These are phyloP conservation scores for Lymantria dispar DNA, from an alignment of 2,888 invertebrate species.

Conservation along the genomic window DNA sequence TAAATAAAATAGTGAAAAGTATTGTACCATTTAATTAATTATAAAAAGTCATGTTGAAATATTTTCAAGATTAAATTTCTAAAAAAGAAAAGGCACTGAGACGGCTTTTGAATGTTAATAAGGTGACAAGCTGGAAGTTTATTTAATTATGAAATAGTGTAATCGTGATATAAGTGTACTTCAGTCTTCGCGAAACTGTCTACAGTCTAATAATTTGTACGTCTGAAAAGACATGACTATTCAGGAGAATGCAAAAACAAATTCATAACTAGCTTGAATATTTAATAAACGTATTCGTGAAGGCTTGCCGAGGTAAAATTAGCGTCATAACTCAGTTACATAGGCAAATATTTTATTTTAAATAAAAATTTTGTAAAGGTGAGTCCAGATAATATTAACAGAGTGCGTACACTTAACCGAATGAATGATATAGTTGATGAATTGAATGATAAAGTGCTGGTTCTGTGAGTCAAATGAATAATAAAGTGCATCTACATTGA, in stretches of 20 bases:
- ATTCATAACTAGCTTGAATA: conserved; percentile 10
- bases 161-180: conserved; percentile 30
- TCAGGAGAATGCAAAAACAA: neutral
- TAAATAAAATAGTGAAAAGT: no score
- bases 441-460: no score
- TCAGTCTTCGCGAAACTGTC: conserved; percentile 18
- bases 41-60: no score
- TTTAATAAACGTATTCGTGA: conserved; percentile 4
- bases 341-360: neutral
- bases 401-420: neutral
- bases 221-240: conserved; percentile 24
- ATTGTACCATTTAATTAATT: no score
- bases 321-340: neutral
- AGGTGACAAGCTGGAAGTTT: conserved; percentile 45
- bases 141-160: conserved; percentile 60
- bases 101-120: conserved; percentile 52
- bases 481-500: no score
- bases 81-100: conserved; percentile 5
- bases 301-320: neutral
- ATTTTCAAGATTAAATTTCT: neutral
- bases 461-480: no score
- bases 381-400: neutral
- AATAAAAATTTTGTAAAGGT: neutral
- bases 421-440: neutral
- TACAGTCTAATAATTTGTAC: conserved; percentile 37